These are phyloP conservation scores for Eremophila alpestris DNA, from an alignment of 2,797 vertebrate species.

Conservation along the genomic window DNA sequence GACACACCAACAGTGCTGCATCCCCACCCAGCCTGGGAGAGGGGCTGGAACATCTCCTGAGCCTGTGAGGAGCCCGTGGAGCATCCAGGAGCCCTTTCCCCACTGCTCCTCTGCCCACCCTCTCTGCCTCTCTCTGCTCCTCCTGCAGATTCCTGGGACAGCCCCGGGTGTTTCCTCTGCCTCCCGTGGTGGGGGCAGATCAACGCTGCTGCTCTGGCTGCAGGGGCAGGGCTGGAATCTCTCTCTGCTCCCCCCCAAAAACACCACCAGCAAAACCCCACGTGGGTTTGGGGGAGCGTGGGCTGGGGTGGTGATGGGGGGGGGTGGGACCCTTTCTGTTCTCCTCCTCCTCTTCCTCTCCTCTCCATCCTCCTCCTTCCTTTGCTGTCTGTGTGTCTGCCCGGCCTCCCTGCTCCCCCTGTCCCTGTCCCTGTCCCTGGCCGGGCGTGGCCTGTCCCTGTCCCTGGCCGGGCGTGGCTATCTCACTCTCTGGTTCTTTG, in stretches of 20 bases:
- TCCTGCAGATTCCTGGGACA: background rate
- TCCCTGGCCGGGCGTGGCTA: conserved; percentile 66
- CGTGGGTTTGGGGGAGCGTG: background rate
- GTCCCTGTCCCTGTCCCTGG: background rate
- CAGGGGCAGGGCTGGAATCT: background rate
- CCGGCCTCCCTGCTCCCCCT: background rate
- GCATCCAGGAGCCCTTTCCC: background rate
- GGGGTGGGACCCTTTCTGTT: background rate
- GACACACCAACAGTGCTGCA: background rate
- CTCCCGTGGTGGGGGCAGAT: background rate
- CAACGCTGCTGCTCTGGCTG: background rate
- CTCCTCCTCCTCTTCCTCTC: background rate
- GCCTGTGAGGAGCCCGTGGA: accelerated
- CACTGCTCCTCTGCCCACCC: background rate
- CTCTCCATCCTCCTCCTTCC: conserved; percentile 5
- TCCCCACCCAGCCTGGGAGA: background rate
- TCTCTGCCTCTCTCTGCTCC: conserved; percentile 13
- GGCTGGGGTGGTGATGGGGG: background rate
- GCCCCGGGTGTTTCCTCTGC: background rate
- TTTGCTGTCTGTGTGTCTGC: conserved; percentile 14
- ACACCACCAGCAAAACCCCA: background rate
- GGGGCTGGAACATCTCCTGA: background rate
- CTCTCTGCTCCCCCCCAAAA: background rate
- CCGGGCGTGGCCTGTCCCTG: background rate
- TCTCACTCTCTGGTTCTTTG: conserved; percentile 87